Evolutionary conservation across 2,113 vertebrate genomes (phyloP), one percentile per base, ranked within the genome.

Genomic region (Anas platyrhynchos): DNA sequence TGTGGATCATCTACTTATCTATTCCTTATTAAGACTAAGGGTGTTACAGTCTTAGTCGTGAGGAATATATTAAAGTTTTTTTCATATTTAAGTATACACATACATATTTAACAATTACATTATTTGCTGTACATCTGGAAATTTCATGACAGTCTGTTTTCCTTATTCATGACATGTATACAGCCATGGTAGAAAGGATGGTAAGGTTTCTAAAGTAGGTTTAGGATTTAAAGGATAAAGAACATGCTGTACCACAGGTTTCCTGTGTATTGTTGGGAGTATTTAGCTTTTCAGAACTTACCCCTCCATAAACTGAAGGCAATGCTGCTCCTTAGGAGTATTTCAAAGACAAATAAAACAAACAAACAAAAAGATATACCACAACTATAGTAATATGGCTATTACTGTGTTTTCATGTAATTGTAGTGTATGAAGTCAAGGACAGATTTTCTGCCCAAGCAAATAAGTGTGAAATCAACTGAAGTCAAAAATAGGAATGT

Each of bases 261-360:
- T 86, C 26, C 9, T 36, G 3, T 46, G 16, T 50, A 46, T 50
- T 11, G 2, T 0, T 75, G 6, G 7, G 31, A 38, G 27, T 0
- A 0, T 56, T 54, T 61, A 44, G 0, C 7, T 86, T 86, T 73
- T 66, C 68, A 50, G 12, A 8, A 74, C 27, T n/a, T 11, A 3
- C 31, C 17, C 5, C 8, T 66, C 58, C n/a, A 31, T 27, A 48
- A 84, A 32, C 13, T 44, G 36, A 87, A 86, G 31, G 32, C 6
- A 59, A 25, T n/a, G 23, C 3, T 84, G 8, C 5, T 87, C 23
- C 36, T 85, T 38, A 67, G 16, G 27, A 67, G 5, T 14, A 63
- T 50, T 50, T 23, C 50, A 50, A 50, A 50, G 50, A 25, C 23
- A 8, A 46, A 48, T 22, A 21, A 48, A 48, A 22, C 46, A 48